Base-by-base conservation (phyloP, 2,797 vertebrate species). In the Podarcis siculus region DNA sequence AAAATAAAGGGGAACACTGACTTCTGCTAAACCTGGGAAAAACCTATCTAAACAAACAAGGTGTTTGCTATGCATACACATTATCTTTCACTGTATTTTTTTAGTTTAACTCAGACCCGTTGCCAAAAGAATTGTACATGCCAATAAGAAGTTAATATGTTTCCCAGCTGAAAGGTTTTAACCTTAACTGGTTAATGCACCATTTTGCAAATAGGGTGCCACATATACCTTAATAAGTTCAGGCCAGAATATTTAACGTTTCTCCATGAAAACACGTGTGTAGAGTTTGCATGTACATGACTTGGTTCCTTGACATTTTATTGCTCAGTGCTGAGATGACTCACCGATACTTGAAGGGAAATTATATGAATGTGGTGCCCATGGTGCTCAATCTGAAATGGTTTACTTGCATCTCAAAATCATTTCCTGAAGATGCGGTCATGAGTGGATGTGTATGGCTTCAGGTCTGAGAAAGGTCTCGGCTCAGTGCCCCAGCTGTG, bases 1-100 rank as follows among this genome's bases (percentile, higher is more conserved):
- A 95, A 94, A 92, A 87, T 64, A 90, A 90, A 77, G 91, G 79
- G 8, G 64, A 66, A 86, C 89, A 89, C 90, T 83, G 79, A 78
- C 64, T 87, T 92, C 86, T 88, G 80, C 13, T 55, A 15, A 55
- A 55, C 49, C 19, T 61, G 21, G 58, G 58, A 87, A 86, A 89
- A 91, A 92, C 91, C 83, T 92, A 90, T 88, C 91, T 66, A 93
- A 91, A 91, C 92, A 90, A 94, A 90, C 15, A 64, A 30, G 30
- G 67, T n/a, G 67, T 64, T 64, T 64, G 21, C 61, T 64, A 23
- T 64, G 17, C 49, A 55, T 64, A 8, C 21, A 64, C 61, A 23
- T 64, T 64, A 64, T 64, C 61, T 19, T 64, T 64, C 61, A 64
- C 66, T 69, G 66, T 4, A 8, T 27, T 69, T 69, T 69, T 69